These are phyloP conservation scores for Ctenopoma kingsleyae DNA, from an alignment of 2,797 vertebrate genomes.

Conservation along the genomic window DNA sequence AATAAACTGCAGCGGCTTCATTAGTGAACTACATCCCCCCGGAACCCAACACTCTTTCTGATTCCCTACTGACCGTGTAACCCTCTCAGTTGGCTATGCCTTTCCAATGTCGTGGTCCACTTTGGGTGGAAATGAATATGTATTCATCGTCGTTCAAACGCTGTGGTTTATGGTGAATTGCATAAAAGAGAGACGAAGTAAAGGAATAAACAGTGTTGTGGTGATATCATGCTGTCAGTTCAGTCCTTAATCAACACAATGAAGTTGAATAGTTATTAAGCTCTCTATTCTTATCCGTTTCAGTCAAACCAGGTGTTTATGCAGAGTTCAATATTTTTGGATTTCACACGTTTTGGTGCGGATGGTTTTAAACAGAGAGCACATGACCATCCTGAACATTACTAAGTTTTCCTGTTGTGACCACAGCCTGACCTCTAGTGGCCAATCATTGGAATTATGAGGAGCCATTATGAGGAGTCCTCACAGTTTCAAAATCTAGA, in stretches of 20 bases:
- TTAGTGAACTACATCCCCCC: neutral
- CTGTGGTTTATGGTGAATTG: neutral
- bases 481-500: neutral
- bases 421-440: slow-evolving; percentile 56
- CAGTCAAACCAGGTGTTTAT: too few relatives aligned
- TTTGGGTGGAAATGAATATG: too few relatives aligned
- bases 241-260: too few relatives aligned
- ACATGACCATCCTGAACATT: neutral
- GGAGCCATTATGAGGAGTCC: fast-evolving
- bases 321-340: too few relatives aligned
- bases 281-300: too few relatives aligned
- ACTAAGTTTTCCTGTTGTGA: neutral
- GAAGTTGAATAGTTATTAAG: too few relatives aligned
- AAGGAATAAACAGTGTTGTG: too few relatives aligned
- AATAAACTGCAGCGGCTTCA: neutral
- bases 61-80: too few relatives aligned
- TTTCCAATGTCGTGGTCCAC: too few relatives aligned
- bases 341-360: too few relatives aligned
- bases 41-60: neutral
- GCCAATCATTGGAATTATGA: neutral
- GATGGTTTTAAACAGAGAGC: neutral
- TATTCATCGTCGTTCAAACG: neutral
- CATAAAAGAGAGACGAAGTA: neutral
- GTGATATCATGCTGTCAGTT: too few relatives aligned
- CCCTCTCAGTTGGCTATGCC: too few relatives aligned